Evolutionary conservation across 2,797 vertebrate species (phyloP), one percentile per base, ranked within the genome.

Genomic region (Sebastes oblongus): DNA sequence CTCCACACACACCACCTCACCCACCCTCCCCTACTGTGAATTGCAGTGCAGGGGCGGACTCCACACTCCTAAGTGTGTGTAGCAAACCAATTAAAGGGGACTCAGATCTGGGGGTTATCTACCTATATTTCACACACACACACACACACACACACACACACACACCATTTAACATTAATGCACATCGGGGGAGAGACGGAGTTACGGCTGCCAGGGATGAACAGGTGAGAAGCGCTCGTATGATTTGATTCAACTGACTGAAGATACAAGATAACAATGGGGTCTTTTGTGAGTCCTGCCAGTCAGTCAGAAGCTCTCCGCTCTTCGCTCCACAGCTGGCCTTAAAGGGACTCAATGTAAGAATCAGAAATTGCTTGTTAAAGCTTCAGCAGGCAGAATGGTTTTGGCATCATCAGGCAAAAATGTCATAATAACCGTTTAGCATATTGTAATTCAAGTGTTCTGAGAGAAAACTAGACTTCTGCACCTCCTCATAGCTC

Each of bases 51-150:
- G 78, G 77, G 46, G 69, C 18, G 66, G 82, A 92, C 82, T 88
- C 83, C 68, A 73, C 83, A 93, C 88, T 87, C 72, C 82, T 90
- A 82, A 90, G 76, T 93, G 89, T 85, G 78, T 88, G 79, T 85
- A 87, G 89, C 86, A 84, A 89, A 89, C 86, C 90, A 93, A 91
- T 94, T 93, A 93, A 90, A 87, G 75, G 66, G 29, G 76, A 72
- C 65, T 80, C 77, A 5, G 77, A 72, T 75, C 62, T 50, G 59
- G 59, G 76, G 42, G 80, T 87, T 90, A 86, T 87, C 82, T 73
- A 66, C n/a, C 73, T 70, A 36, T 36, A 84, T 91, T 90, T 90
- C 84, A 83, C 86, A 85, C 86, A 86, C 81, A 78, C 34, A 39
- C 34, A 36, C 34, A 39, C 12, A 39, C 36, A 13, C 13, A 36